These are phyloP conservation scores for Falco cherrug DNA, from an alignment of 2,797 vertebrate genomes.

Conservation along the genomic window DNA sequence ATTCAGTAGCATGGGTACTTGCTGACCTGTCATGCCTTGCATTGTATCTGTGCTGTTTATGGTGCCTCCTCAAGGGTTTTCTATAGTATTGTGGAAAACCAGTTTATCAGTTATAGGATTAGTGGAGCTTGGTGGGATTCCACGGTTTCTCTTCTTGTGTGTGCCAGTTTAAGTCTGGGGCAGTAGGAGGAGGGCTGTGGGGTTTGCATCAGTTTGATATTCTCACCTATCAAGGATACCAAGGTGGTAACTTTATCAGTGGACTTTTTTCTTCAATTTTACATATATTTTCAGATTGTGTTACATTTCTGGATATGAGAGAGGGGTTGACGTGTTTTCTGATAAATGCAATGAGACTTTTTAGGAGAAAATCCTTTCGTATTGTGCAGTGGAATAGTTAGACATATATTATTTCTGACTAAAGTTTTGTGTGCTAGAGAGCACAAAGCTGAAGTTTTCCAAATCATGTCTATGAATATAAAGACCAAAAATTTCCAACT, in stretches of 20 bases:
- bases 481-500: neutral
- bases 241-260: neutral
- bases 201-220: fast-evolving
- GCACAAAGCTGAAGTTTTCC: neutral
- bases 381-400: neutral
- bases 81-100: neutral
- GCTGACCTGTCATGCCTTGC: neutral
- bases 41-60: fast-evolving
- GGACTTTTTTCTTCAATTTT: neutral
- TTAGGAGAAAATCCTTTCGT: neutral
- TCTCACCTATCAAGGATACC: fast-evolving
- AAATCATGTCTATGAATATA: neutral
- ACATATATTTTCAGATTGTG: neutral
- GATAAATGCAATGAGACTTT: neutral
- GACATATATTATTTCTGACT: conserved; percentile 13
- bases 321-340: neutral
- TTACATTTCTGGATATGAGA: neutral
- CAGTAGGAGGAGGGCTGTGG: neutral
- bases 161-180: neutral
- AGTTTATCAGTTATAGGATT: neutral
- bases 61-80: neutral
- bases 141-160: neutral
- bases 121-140: neutral
- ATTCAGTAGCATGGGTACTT: neutral
- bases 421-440: neutral